phyloP scores from a whole-genome alignment of 2,113 vertebrate genomes.

The Hylia prasina region DNA sequence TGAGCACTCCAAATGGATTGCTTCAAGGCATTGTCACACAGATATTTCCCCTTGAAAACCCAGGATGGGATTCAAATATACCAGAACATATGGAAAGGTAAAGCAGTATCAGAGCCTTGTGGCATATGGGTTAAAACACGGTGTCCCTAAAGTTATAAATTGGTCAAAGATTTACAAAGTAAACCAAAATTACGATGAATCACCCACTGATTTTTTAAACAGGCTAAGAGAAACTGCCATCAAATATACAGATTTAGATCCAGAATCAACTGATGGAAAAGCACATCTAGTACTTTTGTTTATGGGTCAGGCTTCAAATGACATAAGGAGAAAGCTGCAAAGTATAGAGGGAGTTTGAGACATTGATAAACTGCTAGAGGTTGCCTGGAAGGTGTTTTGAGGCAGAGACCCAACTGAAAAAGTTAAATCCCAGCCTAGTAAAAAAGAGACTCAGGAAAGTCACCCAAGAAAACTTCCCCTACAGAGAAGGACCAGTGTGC shows the following conservation, averaged over 20 bases:
- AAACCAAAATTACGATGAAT: not conserved
- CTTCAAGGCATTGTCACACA: not conserved
- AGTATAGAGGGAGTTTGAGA: not conserved
- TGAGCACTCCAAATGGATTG: not conserved
- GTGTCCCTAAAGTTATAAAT: not conserved
- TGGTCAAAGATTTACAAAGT: not conserved
- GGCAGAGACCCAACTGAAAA: not conserved
- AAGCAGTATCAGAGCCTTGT: not conserved
- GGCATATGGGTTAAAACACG: not conserved
- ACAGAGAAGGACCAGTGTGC: not conserved
- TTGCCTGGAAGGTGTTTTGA: not conserved
- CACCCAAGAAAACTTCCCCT: not conserved
- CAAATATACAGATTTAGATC: not conserved
- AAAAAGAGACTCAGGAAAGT: not conserved
- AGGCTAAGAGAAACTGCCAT: not conserved
- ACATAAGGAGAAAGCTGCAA: not conserved
- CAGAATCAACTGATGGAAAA: not conserved
- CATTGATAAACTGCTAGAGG: not conserved
- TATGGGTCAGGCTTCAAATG: not conserved
- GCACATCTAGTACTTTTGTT: not conserved
- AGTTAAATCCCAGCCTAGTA: not conserved
- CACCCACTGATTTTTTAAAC: not conserved
- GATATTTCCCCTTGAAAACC: not conserved
- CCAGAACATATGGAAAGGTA: not conserved
- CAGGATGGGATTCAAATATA: not conserved